Evolutionary conservation across 2,797 vertebrate genomes (phyloP), one percentile per base, ranked within the genome.

Genomic region (Morus bassanus): DNA sequence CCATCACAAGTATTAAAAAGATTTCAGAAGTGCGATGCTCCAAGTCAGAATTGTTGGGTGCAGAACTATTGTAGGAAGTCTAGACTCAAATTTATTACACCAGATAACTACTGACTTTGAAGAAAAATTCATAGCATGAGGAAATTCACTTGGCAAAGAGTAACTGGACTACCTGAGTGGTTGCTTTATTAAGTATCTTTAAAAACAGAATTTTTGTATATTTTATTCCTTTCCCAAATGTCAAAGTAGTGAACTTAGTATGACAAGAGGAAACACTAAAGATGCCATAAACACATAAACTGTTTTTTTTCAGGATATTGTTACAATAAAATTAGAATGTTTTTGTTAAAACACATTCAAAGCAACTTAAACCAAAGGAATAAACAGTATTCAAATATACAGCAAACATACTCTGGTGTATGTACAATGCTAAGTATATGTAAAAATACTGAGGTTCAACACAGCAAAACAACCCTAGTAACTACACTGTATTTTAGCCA

Each of bases 271-370:
- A 88, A 90, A 85, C 18, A 54, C 12, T 63, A 54, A 54, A 43
- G 64, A 75, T 64, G 45, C 24, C n/a, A 51, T 33, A 63, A 90
- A 74, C 28, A 46, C 7, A 69, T 22, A 57, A 84, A 89, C 27
- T 65, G 24, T 61, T 82, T 76, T 39, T 39, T 91, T 89, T 48
- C 50, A 72, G 6, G 0, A 50, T 27, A 85, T 9, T 53, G n/a
- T 16, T 46, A 65, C 33, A 88, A 85, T 74, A 70, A 85, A 70
- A 69, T 70, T 21, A 60, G 27, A 91, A 75, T 85, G 74, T 64
- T 94, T 93, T 88, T 77, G 33, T 57, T 90, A 85, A 67, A 94
- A 91, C 59, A 87, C 7, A 79, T 63, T 93, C 76, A 95, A 93
- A 91, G 59, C 35, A 91, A 87, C 53, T 89, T 59, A 89, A 94